Evolutionary conservation across 2,888 invertebrate genomes (phyloP), one percentile per base, ranked within the genome.

Genomic region (Agrotis clavis): DNA sequence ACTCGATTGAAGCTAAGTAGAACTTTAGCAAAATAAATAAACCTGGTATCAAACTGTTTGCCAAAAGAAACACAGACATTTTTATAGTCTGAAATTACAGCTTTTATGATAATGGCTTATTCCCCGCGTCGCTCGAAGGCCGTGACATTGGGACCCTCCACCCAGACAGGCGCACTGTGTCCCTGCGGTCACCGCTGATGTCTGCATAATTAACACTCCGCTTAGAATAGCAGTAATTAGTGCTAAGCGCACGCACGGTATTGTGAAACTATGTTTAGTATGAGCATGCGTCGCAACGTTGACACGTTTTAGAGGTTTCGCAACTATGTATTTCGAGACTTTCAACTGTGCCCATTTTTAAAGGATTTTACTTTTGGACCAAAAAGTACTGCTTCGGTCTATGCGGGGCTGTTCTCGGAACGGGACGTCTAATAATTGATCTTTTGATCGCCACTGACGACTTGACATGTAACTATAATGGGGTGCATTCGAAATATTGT

Each of bases 181-280:
- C 56, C 35, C 73, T 0, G 16, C 1, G 41, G 41, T 7, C 19
- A 18, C 16, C 9, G 45, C 16, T 14, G 16, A 21, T 54, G 53
- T 67, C 41, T 21, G 30, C 30, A 30, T 74, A 25, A 74, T 76
- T 74, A 68, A 25, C 68, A 19, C n/a, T 0, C 0, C 30, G 54
- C n/a, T 50, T 76, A 47, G 45, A 67, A 61, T 21, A 50, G 13
- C 16, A 41, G 1, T 67, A 67, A 76, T 76, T 35, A 76, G 76
- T 61, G 45, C n/a, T 76, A 68, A 67, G 11, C 30, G 30, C 45
- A 5, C 48, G 21, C 68, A 54, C 48, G 4, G 11, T 14, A 2
- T 14, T 13, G 48, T 5, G 41, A 14, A 18, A 75, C 48, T 50
- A 13, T 47, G 48, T 18, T 74, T 73, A 74, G 51, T 59, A 16